Evolutionary conservation across 2,797 vertebrate genomes (phyloP).

Genomic region (Hippopotamyrus pictus): DNA sequence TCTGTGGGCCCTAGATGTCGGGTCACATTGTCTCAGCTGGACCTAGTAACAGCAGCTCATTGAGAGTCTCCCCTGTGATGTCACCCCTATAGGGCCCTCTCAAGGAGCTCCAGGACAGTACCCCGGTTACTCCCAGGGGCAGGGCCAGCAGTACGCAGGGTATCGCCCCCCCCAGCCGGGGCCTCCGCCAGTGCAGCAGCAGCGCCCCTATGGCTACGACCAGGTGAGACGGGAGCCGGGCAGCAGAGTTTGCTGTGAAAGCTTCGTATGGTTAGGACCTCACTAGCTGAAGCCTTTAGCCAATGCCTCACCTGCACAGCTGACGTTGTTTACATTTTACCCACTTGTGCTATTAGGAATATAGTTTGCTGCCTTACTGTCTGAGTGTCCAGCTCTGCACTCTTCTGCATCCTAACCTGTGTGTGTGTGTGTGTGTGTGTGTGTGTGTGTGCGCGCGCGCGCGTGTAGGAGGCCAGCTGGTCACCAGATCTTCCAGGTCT

Average conservation of each 20-base stretch:
- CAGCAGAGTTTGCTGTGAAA: not conserved
- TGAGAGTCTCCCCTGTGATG: not conserved
- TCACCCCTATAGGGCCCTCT: conserved; percentile 67
- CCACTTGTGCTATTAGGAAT: not conserved
- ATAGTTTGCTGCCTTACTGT: not conserved
- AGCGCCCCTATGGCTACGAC: conserved; percentile 95
- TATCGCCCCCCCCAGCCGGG: conserved; percentile 92
- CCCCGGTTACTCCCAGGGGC: conserved; percentile 93
- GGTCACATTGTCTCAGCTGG: not conserved
- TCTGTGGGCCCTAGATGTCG: not conserved
- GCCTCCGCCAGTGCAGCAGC: conserved; percentile 88
- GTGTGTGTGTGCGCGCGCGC: not conserved
- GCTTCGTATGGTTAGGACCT: not conserved
- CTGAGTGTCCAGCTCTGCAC: not conserved
- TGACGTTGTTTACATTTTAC: not conserved
- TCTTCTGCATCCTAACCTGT: not conserved
- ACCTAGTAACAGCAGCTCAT: not conserved
- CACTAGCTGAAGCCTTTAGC: not conserved
- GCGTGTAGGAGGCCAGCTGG: not conserved
- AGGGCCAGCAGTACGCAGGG: conserved; percentile 90
- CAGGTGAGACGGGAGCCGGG: conserved; percentile 70
- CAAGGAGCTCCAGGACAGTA: conserved; percentile 89
- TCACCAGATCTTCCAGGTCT: not conserved
- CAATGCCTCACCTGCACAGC: not conserved
- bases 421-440: not conserved